Evolutionary conservation across 2,797 vertebrate species (phyloP).

Genomic region (Fundulus diaphanus): DNA sequence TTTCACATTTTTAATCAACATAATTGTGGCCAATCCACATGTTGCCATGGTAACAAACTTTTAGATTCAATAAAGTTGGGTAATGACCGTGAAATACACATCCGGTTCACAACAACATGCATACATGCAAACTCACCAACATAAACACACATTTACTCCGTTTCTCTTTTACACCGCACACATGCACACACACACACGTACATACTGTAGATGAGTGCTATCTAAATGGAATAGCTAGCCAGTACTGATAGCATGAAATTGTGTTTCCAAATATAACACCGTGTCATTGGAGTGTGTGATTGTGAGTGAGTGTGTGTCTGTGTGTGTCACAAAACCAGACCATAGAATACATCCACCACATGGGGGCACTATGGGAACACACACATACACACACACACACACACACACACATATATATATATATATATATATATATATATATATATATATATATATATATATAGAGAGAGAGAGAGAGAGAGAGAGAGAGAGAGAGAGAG

Average conservation of each 20-base stretch:
- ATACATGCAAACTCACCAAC: slow-evolving; percentile 8
- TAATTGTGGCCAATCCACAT: slow-evolving; percentile 64
- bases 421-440: too few relatives aligned
- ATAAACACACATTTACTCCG: neutral
- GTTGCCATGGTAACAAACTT: slow-evolving; percentile 71
- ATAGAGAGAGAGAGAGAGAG: too few relatives aligned
- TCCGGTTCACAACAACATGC: slow-evolving; percentile 12
- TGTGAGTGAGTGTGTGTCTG: slow-evolving; percentile 25
- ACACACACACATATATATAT: slow-evolving; percentile 8
- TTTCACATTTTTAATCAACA: slow-evolving; percentile 79
- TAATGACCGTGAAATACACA: slow-evolving; percentile 30
- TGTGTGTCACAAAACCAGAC: slow-evolving; percentile 46
- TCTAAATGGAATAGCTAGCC: slow-evolving; percentile 80
- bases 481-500: too few relatives aligned
- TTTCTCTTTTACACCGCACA: neutral
- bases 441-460: too few relatives aligned
- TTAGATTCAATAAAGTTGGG: slow-evolving; percentile 60
- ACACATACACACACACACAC: slow-evolving; percentile 16
- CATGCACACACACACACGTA: slow-evolving; percentile 27
- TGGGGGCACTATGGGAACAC: slow-evolving; percentile 72
- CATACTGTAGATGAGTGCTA: slow-evolving; percentile 66
- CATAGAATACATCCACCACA: slow-evolving; percentile 54
- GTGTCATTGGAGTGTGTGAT: slow-evolving; percentile 72
- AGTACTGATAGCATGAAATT: slow-evolving; percentile 80
- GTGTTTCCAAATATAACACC: slow-evolving; percentile 81